A percentile compares a stretch with the other conserved stretches of the same genome.
These are phyloP conservation scores for Plestiodon gilberti DNA, from an alignment of 2,113 vertebrate genomes.

Conservation along the genomic window DNA sequence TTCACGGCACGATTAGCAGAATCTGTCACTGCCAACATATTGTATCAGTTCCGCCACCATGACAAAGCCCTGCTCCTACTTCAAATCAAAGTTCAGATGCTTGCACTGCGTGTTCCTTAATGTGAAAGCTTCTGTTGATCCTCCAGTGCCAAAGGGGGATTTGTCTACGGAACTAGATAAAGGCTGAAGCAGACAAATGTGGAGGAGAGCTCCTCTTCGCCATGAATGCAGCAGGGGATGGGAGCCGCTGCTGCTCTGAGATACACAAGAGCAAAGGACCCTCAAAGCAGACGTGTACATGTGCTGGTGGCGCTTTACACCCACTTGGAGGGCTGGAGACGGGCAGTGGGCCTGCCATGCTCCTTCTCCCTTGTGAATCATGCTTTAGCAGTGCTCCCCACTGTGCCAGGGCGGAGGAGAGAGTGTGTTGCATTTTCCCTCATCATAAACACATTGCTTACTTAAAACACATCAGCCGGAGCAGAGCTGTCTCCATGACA, in stretches of 20 bases:
- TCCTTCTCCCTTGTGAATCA: neutral
- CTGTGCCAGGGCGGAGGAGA: slow-evolving; percentile 38
- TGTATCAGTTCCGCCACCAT: too few species aligned
- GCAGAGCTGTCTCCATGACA: slow-evolving; percentile 68
- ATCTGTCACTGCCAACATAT: too few species aligned
- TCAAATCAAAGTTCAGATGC: neutral
- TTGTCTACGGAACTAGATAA: neutral
- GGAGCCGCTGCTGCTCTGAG: neutral
- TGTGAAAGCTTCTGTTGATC: neutral
- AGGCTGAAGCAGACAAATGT: neutral
- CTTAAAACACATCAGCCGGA: slow-evolving; percentile 71
- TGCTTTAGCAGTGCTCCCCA: fast-evolving
- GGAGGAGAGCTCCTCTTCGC: neutral
- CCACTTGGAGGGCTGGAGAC: neutral
- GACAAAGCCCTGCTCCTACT: neutral
- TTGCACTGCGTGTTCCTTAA: neutral
- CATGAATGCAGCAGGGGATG: neutral
- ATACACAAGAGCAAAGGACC: neutral
- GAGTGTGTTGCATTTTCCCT: slow-evolving; percentile 35
- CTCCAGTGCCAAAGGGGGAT: neutral
- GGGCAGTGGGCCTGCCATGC: neutral
- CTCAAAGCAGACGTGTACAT: neutral
- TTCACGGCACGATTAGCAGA: too few species aligned
- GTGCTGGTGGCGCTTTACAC: neutral
- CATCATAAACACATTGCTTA: slow-evolving; percentile 51